phyloP scores from a whole-genome alignment of 1,140 invertebrate species.

The Rhagoletis pomonella region DNA sequence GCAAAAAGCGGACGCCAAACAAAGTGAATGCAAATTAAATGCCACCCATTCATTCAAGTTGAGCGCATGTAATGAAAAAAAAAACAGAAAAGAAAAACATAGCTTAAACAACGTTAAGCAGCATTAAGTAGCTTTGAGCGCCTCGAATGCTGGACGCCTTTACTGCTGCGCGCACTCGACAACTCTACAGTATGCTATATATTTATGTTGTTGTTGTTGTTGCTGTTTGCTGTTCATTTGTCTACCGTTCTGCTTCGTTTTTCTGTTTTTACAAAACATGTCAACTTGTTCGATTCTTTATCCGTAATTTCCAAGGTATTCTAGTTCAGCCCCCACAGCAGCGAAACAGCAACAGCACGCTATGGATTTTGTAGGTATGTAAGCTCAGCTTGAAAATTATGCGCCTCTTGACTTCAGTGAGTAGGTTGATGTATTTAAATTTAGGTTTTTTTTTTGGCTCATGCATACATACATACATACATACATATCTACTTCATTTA shows the following conservation, averaged over 20 bases:
- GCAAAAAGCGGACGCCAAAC: not conserved
- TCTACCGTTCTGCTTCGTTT: not conserved
- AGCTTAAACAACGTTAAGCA: conserved; percentile 17
- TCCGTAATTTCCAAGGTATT: conserved; percentile 55
- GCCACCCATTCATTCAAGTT: conserved; percentile 19
- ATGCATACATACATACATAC: no score
- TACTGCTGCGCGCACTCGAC: not conserved
- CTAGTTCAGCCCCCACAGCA: conserved; percentile 37
- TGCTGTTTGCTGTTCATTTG: not conserved
- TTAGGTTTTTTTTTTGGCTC: not conserved
- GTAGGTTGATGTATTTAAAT: not conserved
- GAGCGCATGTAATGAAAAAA: not conserved
- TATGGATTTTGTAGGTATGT: not conserved
- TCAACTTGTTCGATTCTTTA: conserved; percentile 55
- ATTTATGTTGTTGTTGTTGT: not conserved
- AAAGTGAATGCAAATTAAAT: conserved; percentile 38
- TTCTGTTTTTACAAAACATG: conserved; percentile 43
- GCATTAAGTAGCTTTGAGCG: conserved; percentile 32
- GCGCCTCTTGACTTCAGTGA: not conserved
- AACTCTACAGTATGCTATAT: not conserved
- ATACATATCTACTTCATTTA: not conserved
- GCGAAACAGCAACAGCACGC: not conserved
- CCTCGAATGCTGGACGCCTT: conserved; percentile 1
- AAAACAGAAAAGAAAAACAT: conserved; percentile 1
- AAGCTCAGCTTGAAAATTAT: not conserved